These are phyloP conservation scores for Gambusia affinis DNA, from an alignment of 2,113 vertebrate species.

Conservation along the genomic window DNA sequence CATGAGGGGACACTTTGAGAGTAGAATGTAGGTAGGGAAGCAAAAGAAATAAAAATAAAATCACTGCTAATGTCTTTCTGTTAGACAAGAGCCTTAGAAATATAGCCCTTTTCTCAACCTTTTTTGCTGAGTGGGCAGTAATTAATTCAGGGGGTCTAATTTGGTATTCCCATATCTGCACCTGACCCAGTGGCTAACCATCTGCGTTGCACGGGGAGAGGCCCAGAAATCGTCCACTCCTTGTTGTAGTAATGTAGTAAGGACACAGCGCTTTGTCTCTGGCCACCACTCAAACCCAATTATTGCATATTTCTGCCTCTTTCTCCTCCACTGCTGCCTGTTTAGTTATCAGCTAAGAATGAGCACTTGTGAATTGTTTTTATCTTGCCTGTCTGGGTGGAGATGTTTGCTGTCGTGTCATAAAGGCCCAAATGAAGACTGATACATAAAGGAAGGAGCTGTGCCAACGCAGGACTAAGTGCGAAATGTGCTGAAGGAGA, in stretches of 20 bases:
- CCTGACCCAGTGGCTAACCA: constrained; percentile 70
- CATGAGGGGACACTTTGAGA: constrained; percentile 39
- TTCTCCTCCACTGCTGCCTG: constrained; percentile 5
- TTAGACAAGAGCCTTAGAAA: background rate
- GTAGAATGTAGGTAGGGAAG: constrained; percentile 35
- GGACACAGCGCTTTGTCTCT: constrained; percentile 50
- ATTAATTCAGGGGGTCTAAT: constrained; percentile 58
- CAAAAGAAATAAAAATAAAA: constrained; percentile 46
- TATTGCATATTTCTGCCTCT: constrained; percentile 31
- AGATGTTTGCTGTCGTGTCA: constrained; percentile 55
- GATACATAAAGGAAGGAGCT: constrained; percentile 50
- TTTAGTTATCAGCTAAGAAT: constrained; percentile 20
- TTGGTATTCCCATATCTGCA: constrained; percentile 72
- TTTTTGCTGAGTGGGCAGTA: constrained; percentile 14
- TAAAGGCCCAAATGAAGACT: constrained; percentile 44
- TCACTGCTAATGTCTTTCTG: constrained; percentile 30
- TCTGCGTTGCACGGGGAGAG: constrained; percentile 58
- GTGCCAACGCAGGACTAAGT: constrained; percentile 50
- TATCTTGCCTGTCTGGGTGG: constrained; percentile 35
- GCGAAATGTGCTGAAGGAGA: constrained; percentile 59
- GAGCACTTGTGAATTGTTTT: constrained; percentile 42
- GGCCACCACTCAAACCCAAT: constrained; percentile 31
- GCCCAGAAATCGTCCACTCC: constrained; percentile 41
- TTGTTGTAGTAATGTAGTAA: constrained; percentile 26
- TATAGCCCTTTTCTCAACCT: constrained; percentile 17